phyloP scores from a whole-genome alignment of 2,797 vertebrate species.

The Mastacembelus armatus region DNA sequence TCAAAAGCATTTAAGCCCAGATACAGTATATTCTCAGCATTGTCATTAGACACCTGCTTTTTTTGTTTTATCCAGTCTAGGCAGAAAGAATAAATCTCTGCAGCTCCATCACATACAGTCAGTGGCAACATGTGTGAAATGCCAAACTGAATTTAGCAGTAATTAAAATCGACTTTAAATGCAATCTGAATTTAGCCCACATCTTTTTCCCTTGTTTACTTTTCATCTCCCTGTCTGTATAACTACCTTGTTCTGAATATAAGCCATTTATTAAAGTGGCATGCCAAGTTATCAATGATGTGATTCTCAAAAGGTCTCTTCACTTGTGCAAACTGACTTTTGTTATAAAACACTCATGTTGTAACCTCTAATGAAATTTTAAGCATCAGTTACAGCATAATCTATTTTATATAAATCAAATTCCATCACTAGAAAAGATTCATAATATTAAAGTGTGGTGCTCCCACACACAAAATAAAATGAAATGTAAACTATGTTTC shows the following conservation, averaged over 20 bases:
- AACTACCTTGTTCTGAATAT: slow-evolving; percentile 38
- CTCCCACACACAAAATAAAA: not conserved
- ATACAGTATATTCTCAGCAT: slow-evolving; percentile 16
- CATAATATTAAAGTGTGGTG: not conserved
- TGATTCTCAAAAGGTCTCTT: slow-evolving; percentile 42
- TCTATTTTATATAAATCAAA: not conserved
- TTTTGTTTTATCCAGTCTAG: slow-evolving; percentile 12
- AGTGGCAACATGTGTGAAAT: slow-evolving; percentile 33
- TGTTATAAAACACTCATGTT: slow-evolving; percentile 13
- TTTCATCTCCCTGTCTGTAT: slow-evolving; percentile 25
- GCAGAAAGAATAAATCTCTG: slow-evolving; percentile 26
- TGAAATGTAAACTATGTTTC: not conserved
- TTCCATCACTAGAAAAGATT: not conserved
- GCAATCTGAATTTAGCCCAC: slow-evolving; percentile 26
- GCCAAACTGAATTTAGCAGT: slow-evolving; percentile 36
- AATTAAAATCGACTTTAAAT: slow-evolving; percentile 36
- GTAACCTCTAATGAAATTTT: slow-evolving; percentile 22
- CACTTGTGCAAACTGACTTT: slow-evolving; percentile 16
- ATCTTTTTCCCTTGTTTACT: slow-evolving; percentile 34
- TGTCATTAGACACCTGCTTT: slow-evolving; percentile 26
- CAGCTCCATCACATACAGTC: slow-evolving; percentile 19
- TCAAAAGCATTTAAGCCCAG: slow-evolving; percentile 18
- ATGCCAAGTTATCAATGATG: slow-evolving; percentile 5
- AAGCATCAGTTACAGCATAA: slow-evolving; percentile 14
- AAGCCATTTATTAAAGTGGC: slow-evolving; percentile 30